Conservation (phyloP, 2,797 vertebrate species). For the Pipistrellus kuhlii region DNA sequence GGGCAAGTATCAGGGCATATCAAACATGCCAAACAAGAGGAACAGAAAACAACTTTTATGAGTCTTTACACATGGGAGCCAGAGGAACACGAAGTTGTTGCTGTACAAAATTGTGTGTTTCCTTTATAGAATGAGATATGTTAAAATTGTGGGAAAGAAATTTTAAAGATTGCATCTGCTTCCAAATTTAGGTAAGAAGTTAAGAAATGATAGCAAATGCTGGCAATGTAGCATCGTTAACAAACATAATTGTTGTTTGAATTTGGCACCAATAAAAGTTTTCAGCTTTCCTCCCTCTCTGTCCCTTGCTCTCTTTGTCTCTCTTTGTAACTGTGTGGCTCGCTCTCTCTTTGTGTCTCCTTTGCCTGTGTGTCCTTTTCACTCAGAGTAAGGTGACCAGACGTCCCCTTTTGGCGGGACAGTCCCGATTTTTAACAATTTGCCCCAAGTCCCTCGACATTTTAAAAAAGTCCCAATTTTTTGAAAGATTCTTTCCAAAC, state of each 20-base stretch:
- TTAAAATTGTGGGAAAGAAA: not conserved
- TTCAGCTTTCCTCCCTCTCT: not conserved
- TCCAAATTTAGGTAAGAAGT: slow-evolving; percentile 28
- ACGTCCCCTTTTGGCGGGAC: no score
- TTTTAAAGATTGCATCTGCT: slow-evolving; percentile 37
- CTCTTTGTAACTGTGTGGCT: not conserved
- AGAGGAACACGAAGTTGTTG: not conserved
- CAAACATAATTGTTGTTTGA: not conserved
- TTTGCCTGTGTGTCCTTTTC: not conserved
- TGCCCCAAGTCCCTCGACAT: no score
- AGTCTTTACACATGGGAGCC: slow-evolving; percentile 10
- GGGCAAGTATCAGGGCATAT: not conserved
- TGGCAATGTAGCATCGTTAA: not conserved
- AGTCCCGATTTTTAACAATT: no score
- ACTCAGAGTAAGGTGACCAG: not conserved
- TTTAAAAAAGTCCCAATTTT: no score
- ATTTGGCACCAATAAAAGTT: not conserved
- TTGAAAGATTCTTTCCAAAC: no score
- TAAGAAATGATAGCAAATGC: slow-evolving; percentile 1
- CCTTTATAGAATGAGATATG: slow-evolving; percentile 20
- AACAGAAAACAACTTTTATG: not conserved
- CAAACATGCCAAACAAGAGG: not conserved
- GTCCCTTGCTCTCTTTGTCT: not conserved
- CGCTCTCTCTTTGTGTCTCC: not conserved
- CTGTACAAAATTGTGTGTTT: not conserved